Evolutionary conservation across 2,797 vertebrate genomes (phyloP), one percentile per base, ranked within the genome.

Genomic region (Phylloscopus collybita): DNA sequence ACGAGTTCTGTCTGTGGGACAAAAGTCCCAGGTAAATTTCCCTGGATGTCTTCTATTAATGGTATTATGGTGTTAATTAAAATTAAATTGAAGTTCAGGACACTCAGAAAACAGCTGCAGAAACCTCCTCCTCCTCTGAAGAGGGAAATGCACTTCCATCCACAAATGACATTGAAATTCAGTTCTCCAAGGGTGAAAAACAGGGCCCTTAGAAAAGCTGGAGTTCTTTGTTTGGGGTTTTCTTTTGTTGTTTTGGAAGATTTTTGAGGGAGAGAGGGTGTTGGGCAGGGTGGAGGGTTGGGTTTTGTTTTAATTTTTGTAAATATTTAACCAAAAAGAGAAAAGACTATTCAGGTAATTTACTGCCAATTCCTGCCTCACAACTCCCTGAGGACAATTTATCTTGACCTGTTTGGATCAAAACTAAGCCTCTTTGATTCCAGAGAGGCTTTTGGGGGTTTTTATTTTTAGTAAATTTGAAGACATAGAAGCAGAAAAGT

Each of bases 161-260:
- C 26, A 25, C 5, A 18, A 61, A 44, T 21, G 6, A 22, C 6
- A 56, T 11, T 10, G 51, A 47, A 60, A 44, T 60, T 56, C 13
- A 27, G 2, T 30, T 88, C 26, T 45, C 16, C 29, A 53, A 36
- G 8, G 17, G 7, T 34, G 27, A 20, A 80, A 81, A 82, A 6
- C 2, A 21, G 11, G 20, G 8, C 17, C 11, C 8, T 26, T 29
- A 30, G 20, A 83, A 88, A 83, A 73, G 9, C 19, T 51, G 38
- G 3, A 16, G 3, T 50, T 10, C 1, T 1, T n/a, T 30, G 13
- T 21, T 38, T 42, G 21, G 22, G 2, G 0, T 6, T n/a, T 47
- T 38, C 5, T 32, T 53, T 60, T 11, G 2, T 18, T 67, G 36
- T 36, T 75, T 38, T 29, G 15, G 16, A 16, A 4, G 2, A 0